These are phyloP conservation scores for Pristionchus japonicus DNA, from an alignment of 2,888 invertebrate species.

Conservation along the genomic window DNA sequence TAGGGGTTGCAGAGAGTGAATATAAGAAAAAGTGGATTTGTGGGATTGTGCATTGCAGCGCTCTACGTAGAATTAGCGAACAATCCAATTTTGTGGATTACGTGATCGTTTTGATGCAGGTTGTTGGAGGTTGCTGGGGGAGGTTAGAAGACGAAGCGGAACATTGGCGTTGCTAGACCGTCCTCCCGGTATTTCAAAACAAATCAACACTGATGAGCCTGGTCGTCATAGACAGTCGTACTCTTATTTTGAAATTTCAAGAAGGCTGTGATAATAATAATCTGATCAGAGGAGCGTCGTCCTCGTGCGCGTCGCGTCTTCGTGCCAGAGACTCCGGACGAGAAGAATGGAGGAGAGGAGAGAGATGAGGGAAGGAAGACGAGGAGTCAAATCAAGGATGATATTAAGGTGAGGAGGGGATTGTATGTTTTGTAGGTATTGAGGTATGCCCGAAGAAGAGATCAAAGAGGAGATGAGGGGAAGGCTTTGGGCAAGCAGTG, in stretches of 20 bases:
- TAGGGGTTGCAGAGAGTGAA: neutral
- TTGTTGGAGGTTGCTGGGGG: too few relatives aligned
- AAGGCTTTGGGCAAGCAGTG: neutral
- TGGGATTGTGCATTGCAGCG: neutral
- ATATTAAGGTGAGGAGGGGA: neutral
- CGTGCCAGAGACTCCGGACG: slow-evolving; percentile 62
- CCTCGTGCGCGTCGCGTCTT: slow-evolving; percentile 45
- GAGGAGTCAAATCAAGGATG: slow-evolving; percentile 27
- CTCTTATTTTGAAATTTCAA: too few relatives aligned
- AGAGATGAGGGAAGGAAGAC: slow-evolving; percentile 47
- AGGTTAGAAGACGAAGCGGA: too few relatives aligned
- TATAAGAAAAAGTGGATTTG: neutral
- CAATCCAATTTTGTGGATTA: too few relatives aligned
- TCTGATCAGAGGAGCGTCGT: neutral
- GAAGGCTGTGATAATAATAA: neutral
- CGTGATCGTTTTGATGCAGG: too few relatives aligned
- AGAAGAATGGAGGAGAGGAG: slow-evolving; percentile 50
- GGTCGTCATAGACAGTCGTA: too few relatives aligned
- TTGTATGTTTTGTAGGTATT: neutral
- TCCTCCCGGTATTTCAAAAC: too few relatives aligned
- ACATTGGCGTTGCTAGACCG: too few relatives aligned
- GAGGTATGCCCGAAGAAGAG: too few relatives aligned
- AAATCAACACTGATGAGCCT: too few relatives aligned
- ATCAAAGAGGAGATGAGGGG: neutral
- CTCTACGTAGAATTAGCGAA: too few relatives aligned